Evolutionary conservation across 2,113 vertebrate species (phyloP), one percentile per base, ranked within the genome.

Genomic region (Phyllostomus hastatus): DNA sequence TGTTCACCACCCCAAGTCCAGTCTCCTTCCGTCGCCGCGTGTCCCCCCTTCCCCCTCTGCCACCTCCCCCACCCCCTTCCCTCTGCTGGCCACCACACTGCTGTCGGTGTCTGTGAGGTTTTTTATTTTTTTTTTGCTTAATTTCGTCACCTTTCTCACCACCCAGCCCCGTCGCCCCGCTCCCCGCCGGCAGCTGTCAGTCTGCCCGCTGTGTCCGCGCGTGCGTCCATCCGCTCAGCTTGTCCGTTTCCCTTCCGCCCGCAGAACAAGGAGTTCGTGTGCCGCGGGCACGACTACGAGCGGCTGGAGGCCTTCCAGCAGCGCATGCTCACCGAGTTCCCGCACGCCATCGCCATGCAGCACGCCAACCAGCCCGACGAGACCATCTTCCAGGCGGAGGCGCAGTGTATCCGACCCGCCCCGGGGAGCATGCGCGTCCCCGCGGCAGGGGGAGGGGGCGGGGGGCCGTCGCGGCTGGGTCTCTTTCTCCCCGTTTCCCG

Each of bases 191-290:
- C 61, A 64, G 61, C 59, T 61, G 59, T 61, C 59, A 61, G 10
- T 4, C 59, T 4, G 24, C 28, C 9, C 54, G 24, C 54, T 9
- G 20, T 24, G 8, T 57, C 38, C 38, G 38, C 3, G 38, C 38
- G 38, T 41, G 3, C 38, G 38, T 41, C 2, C 5, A 5, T 66
- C 5, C 11, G 14, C 33, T 66, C 5, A 66, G 28, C 28, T 26
- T 33, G 28, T 31, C 4, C 17, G 16, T 20, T 75, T 52, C 91
- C 90, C 31, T 24, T 90, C 92, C 79, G 64, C 0, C 61, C 97
- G 98, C 89, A 99, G 99, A 99, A 99, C 97, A 99, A 99, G 98
- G 99, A 99, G 98, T 99, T 99, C 98, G 99, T 99, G 98, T 99
- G 99, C 98, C 99, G 99, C 87, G 99, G 99, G 93, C 99, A 99